phyloP scores from a whole-genome alignment of 2,113 vertebrate species.

The Himantopus leucocephalus region DNA sequence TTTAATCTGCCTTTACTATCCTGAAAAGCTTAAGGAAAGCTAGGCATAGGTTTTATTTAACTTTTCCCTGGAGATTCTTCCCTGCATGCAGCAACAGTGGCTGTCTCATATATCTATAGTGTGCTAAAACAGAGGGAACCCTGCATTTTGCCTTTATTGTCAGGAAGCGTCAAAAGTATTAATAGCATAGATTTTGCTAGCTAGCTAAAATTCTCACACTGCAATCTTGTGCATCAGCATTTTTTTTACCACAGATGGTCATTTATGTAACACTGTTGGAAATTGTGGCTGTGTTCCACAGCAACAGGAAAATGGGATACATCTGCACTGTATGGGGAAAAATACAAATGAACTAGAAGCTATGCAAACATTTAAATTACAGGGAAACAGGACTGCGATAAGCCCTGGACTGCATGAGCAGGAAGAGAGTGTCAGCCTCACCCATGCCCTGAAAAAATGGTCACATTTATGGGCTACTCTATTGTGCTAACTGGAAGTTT shows the following conservation, averaged over 20 bases:
- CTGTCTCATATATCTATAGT: not conserved
- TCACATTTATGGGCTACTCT: constrained; percentile 51
- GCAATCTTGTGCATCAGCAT: constrained; percentile 16
- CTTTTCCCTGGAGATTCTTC: not conserved
- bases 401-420: constrained; percentile 39
- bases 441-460: constrained; percentile 62
- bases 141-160: constrained; percentile 18
- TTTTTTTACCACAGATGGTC: constrained; percentile 54
- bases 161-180: constrained; percentile 62
- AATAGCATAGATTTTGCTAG: constrained; percentile 52
- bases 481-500: constrained; percentile 63
- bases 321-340: constrained; percentile 58
- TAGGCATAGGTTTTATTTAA: not conserved
- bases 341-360: constrained; percentile 58
- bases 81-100: accelerated
- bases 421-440: constrained; percentile 65
- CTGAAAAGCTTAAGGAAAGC: not conserved
- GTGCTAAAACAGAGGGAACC: not conserved
- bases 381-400: constrained; percentile 56
- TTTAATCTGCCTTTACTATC: not conserved
- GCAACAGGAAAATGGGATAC: constrained; percentile 76
- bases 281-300: constrained; percentile 50
- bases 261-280: constrained; percentile 52
- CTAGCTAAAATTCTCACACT: constrained; percentile 27
- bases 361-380: constrained; percentile 65